Evolutionary conservation across 2,113 vertebrate genomes (phyloP).

Genomic region (Paradisaea rubra): DNA sequence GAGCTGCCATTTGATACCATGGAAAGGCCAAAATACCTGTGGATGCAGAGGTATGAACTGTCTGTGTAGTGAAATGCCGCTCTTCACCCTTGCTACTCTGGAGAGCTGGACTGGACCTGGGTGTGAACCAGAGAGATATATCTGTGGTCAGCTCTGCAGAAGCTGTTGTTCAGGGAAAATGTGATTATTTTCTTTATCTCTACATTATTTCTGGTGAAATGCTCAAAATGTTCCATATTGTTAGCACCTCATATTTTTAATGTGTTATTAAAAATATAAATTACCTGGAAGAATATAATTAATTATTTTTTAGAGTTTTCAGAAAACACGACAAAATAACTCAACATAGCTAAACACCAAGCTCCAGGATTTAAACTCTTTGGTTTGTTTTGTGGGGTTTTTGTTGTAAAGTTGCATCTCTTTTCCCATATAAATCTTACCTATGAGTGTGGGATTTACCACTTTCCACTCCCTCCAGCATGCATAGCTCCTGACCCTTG

Average conservation of each 20-base stretch:
- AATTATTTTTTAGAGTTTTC: neutral
- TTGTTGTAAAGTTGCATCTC: constrained; percentile 49
- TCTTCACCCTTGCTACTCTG: rapidly evolving
- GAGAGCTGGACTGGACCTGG: neutral
- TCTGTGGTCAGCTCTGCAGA: neutral
- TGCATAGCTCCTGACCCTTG: constrained; percentile 9
- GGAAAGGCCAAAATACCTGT: neutral
- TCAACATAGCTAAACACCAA: neutral
- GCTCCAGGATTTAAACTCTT: constrained; percentile 61
- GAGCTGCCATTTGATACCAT: neutral
- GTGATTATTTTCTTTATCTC: neutral
- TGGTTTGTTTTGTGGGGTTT: constrained; percentile 39
- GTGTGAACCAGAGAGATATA: neutral
- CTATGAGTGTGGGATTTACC: neutral
- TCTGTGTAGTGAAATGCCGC: neutral
- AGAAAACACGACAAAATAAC: neutral
- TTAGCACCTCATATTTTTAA: neutral
- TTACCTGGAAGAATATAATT: neutral
- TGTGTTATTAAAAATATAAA: neutral
- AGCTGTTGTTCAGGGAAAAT: neutral
- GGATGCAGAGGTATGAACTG: neutral
- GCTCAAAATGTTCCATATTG: neutral
- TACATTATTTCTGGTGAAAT: neutral
- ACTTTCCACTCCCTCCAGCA: constrained; percentile 45
- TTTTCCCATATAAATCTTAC: constrained; percentile 20